Evolutionary conservation across 2,113 vertebrate species (phyloP).

Genomic region (Perca schrenkii): DNA sequence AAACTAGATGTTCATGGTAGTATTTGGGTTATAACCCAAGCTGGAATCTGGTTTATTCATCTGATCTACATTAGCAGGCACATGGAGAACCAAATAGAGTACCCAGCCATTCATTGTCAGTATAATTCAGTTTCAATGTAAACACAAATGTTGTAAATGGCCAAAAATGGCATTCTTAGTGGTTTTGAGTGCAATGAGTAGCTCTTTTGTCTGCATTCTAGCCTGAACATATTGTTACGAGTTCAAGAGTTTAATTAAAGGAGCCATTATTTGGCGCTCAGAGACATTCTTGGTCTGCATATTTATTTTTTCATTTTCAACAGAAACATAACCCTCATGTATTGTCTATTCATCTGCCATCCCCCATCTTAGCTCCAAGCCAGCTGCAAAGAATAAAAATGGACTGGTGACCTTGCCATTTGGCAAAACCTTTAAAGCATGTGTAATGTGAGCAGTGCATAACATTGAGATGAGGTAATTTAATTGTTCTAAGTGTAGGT

Average conservation of each 20-base stretch:
- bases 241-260: slow-evolving; percentile 62
- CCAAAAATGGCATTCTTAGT: slow-evolving; percentile 39
- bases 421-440: slow-evolving; percentile 62
- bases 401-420: slow-evolving; percentile 68
- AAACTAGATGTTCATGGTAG: not conserved
- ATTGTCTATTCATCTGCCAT: slow-evolving; percentile 64
- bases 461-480: slow-evolving; percentile 71
- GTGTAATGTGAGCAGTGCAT: slow-evolving; percentile 70
- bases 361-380: slow-evolving; percentile 15
- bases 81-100: slow-evolving; percentile 9
- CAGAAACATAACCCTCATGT: slow-evolving; percentile 47
- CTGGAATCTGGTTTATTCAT: slow-evolving; percentile 7
- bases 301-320: slow-evolving; percentile 47
- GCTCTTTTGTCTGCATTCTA: slow-evolving; percentile 53
- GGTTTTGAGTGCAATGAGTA: slow-evolving; percentile 47
- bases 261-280: slow-evolving; percentile 46
- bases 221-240: slow-evolving; percentile 48
- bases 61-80: not conserved
- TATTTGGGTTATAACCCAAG: not conserved
- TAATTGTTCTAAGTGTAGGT: slow-evolving; percentile 73
- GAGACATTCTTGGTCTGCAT: slow-evolving; percentile 41
- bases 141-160: slow-evolving; percentile 26
- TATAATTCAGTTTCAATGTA: slow-evolving; percentile 39
- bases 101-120: not conserved
- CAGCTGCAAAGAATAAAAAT: slow-evolving; percentile 74